phyloP scores from a whole-genome alignment of 2,113 vertebrate genomes.

The Paedocypris sp. region DNA sequence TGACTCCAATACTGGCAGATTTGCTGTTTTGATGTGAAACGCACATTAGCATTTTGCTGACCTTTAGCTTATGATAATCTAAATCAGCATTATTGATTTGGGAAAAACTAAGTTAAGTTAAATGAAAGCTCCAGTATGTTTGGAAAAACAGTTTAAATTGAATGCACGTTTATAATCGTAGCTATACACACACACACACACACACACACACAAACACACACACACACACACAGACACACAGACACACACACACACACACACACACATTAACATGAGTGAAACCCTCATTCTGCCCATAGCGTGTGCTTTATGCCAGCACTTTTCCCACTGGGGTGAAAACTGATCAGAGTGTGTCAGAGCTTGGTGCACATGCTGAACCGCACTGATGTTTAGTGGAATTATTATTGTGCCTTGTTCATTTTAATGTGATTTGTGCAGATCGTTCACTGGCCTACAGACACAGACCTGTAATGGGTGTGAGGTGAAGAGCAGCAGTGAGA shows the following conservation, averaged over 20 bases:
- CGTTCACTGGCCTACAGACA: constrained; percentile 1
- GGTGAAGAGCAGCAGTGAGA: constrained; percentile 13
- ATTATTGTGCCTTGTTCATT: constrained; percentile 29
- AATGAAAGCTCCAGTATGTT: not conserved
- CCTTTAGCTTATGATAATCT: constrained; percentile 27
- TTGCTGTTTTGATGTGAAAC: not conserved
- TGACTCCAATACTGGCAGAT: not conserved
- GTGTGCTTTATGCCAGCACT: too few relatives aligned
- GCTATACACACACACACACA: too few relatives aligned
- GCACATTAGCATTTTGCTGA: constrained; percentile 32
- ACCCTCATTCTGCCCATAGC: too few relatives aligned
- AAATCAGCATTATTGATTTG: constrained; percentile 27
- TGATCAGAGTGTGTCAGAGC: too few relatives aligned
- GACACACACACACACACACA: too few relatives aligned
- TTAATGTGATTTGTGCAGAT: constrained; percentile 26
- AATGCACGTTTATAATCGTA: not conserved
- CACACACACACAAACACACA: too few relatives aligned
- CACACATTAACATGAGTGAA: too few relatives aligned
- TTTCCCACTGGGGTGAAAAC: too few relatives aligned
- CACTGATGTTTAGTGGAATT: constrained; percentile 18
- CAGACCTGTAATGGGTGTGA: constrained; percentile 18
- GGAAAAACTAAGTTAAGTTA: too few relatives aligned
- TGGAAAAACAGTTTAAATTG: not conserved
- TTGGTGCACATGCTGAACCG: not conserved
- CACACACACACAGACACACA: too few relatives aligned